Evolutionary conservation across 2,797 vertebrate genomes (phyloP), one percentile per base, ranked within the genome.

Genomic region (Picus viridis): DNA sequence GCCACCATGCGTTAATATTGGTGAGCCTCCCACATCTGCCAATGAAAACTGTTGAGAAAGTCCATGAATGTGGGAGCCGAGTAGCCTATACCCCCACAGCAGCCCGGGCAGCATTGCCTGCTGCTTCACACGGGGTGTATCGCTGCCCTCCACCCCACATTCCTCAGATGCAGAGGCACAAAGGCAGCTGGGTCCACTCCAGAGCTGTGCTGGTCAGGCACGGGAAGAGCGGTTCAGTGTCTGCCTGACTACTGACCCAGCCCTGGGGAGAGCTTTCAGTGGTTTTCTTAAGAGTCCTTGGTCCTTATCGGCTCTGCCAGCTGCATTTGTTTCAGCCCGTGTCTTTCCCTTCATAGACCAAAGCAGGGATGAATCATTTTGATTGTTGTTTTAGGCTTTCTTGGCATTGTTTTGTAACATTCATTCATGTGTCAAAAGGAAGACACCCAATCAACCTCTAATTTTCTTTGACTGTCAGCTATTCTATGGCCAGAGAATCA

Each of bases 211-310:
- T 4, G 10, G 2, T 17, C 19, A 3, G 51, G n/a, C 27, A 11
- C 7, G 0, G 43, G 1, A 0, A 10, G 72, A 45, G 32, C 1
- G 0, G 11, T 4, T 26, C n/a, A 19, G 29, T 1, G 0, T 8
- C 12, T 16, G 41, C 12, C 32, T 0, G 0, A 6, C 45, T 4
- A 0, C 34, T 29, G 65, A 22, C 3, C 1, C 45, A 22, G 36
- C n/a, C 49, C 18, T 3, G 6, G 18, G 1, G 1, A 16, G 16
- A 54, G 20, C 39, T 27, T 4, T 0, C 29, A 5, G 15, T 0
- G 2, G 5, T 20, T 65, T 47, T 29, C 32, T 9, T 9, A 6
- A 27, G 34, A 53, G 49, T 9, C 12, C 16, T 57, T 68, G 0
- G 1, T 9, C 34, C 12, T 39, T 24, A 4, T 24, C 12, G 2